A percentile compares a stretch with the other conserved stretches of the same genome.
Conservation (phyloP, 2,113 vertebrate species). For the Eurypyga helias region DNA sequence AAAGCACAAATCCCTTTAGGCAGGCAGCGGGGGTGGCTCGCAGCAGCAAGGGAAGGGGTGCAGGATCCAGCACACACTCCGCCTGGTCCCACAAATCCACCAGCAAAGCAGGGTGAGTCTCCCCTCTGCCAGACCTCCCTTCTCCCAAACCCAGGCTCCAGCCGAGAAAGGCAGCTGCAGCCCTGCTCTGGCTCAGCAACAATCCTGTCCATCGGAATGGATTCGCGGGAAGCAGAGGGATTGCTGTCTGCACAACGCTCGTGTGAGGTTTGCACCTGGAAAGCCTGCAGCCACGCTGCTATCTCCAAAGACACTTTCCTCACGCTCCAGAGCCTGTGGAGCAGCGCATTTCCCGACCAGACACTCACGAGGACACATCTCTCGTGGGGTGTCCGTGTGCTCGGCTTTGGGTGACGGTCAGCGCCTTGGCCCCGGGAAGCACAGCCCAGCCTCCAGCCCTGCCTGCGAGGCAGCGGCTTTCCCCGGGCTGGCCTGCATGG, state of each 20-base stretch:
- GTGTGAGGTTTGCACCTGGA: rapidly evolving
- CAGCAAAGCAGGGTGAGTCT: rapidly evolving
- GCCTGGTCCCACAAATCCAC: neutral
- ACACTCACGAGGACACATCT: neutral
- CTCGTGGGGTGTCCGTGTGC: rapidly evolving
- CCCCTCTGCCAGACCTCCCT: neutral
- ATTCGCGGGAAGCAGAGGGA: rapidly evolving
- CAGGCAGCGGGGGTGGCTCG: neutral
- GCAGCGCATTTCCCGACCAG: neutral
- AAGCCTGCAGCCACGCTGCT: neutral
- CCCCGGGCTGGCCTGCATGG: neutral
- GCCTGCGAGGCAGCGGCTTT: rapidly evolving
- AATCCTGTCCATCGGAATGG: rapidly evolving
- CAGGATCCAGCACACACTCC: neutral
- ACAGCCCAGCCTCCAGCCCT: neutral
- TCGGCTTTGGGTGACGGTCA: neutral
- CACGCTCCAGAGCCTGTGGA: neutral
- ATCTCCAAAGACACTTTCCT: neutral
- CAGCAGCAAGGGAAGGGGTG: neutral
- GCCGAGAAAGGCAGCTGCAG: neutral
- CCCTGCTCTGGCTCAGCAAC: neutral
- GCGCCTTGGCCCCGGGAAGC: neutral
- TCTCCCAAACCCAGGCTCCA: neutral
- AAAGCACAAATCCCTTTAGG: neutral
- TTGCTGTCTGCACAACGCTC: neutral